Base-by-base conservation (phyloP, 2,888 invertebrate species). In the Odontocerum albicorne region DNA sequence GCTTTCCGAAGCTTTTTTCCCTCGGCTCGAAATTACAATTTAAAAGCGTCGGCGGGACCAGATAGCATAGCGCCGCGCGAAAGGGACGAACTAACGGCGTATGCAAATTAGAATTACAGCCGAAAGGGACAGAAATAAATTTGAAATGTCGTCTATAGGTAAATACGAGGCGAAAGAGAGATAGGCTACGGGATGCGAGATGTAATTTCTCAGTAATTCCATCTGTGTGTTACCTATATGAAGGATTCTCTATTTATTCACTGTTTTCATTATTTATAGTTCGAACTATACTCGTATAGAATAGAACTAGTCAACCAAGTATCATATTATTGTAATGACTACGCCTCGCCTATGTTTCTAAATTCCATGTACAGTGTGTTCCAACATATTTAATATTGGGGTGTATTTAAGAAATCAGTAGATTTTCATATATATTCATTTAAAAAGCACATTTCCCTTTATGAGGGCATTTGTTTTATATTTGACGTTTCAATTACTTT, bases 1-100 rank as follows among this genome's bases (percentile, higher is more conserved):
- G 46, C 44, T 49, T 39, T 46, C 55, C 36, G 44, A 36, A 52
- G 40, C 55, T 55, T 51, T 39, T 50, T 42, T 43, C 49, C 46
- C 27, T 32, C 53, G 33, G 39, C 47, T 38, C 49, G 55, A 60
- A 62, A 62, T 62, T 62, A 62, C 58, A 62, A 62, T 62, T 62
- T 62, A 62, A 62, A 62, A 60, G 62, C 55, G 54, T 54, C 47
- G 40, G 45, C 45, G 51, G 51, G 55, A 53, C 49, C 49, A 49
- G 50, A 55, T 39, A 49, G 31, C 4, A 4, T 4, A 4, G 32
- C 16, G 42, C 45, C 47, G 51, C 54, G 51, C 52, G 42, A 43
- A 40, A 51, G 59, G 59, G 61, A 59, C 55, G 53, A 55, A 33
- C 40, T 43, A 50, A 40, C 43, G 51, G 40, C 42, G 60, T 56